phyloP scores from a whole-genome alignment of 2,888 invertebrate genomes.

The Drosophila austrosaltans region DNA sequence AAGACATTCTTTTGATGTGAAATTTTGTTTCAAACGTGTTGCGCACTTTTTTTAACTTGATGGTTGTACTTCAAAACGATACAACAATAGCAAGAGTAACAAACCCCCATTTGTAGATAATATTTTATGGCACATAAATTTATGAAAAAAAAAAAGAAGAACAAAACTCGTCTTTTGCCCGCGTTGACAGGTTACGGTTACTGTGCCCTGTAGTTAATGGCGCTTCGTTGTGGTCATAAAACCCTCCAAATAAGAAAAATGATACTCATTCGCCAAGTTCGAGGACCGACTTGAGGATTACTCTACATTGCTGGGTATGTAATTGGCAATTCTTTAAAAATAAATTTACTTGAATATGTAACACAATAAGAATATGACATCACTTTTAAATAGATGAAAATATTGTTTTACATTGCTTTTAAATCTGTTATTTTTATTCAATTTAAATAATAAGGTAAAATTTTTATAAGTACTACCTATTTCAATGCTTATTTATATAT shows the following conservation, averaged over 20 bases:
- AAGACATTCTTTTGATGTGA: not conserved
- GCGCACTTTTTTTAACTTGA: not conserved
- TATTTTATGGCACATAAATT: constrained; percentile 65
- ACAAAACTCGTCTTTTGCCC: constrained; percentile 14
- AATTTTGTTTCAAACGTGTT: constrained; percentile 16
- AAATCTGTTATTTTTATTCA: too few relatives aligned
- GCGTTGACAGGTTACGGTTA: constrained; percentile 61
- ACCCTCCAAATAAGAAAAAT: constrained; percentile 46
- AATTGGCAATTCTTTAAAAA: too few relatives aligned
- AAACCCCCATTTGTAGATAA: constrained; percentile 60
- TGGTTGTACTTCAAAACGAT: not conserved
- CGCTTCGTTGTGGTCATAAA: constrained; percentile 65
- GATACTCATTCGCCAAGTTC: not conserved
- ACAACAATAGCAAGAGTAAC: not conserved
- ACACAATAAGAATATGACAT: too few relatives aligned
- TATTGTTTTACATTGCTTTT: too few relatives aligned
- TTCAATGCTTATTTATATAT: not conserved
- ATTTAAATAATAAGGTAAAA: too few relatives aligned
- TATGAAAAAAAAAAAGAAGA: constrained; percentile 32
- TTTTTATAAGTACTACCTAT: too few relatives aligned
- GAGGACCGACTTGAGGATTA: not conserved
- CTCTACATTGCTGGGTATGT: not conserved
- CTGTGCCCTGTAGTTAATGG: constrained; percentile 49
- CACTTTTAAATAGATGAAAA: too few relatives aligned
- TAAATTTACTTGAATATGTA: too few relatives aligned